phyloP scores from a whole-genome alignment of 2,888 invertebrate species.

The Arrhopalites spinosus region DNA sequence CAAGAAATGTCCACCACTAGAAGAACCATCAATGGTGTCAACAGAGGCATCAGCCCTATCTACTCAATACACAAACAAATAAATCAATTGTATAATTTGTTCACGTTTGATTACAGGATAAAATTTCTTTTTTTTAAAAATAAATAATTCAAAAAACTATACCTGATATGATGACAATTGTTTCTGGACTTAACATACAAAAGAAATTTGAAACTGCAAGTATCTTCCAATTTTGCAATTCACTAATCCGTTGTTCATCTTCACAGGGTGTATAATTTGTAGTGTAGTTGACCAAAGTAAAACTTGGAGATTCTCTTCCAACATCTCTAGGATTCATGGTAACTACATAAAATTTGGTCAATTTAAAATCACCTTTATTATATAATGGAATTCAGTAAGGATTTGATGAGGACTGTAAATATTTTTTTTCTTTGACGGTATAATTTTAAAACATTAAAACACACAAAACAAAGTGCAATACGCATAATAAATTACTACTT shows the following conservation, averaged over 20 bases:
- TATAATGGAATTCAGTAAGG: too few relatives aligned
- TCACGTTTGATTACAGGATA: too few relatives aligned
- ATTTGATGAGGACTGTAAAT: too few relatives aligned
- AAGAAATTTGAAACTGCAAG: conserved; percentile 42
- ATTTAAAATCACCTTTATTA: background rate
- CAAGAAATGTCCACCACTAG: conserved; percentile 46
- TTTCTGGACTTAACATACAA: conserved; percentile 46
- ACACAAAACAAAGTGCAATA: too few relatives aligned
- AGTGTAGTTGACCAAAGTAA: conserved; percentile 42
- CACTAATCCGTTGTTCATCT: conserved; percentile 42
- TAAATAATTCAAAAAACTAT: background rate
- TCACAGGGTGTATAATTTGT: conserved; percentile 31
- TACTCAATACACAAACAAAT: background rate
- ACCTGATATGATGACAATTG: conserved; percentile 40
- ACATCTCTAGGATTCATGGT: conserved; percentile 45
- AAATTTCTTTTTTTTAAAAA: too few relatives aligned
- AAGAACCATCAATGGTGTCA: conserved; percentile 42
- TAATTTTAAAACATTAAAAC: too few relatives aligned
- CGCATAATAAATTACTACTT: background rate
- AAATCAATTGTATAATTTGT: conserved; percentile 1
- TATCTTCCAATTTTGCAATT: conserved; percentile 50
- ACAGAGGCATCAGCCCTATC: conserved; percentile 24
- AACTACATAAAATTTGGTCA: conserved; percentile 32
- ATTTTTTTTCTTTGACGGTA: too few relatives aligned
- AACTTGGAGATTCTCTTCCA: conserved; percentile 35